Base-by-base conservation (phyloP, 2,797 vertebrate genomes). In the Miichthys miiuy region DNA sequence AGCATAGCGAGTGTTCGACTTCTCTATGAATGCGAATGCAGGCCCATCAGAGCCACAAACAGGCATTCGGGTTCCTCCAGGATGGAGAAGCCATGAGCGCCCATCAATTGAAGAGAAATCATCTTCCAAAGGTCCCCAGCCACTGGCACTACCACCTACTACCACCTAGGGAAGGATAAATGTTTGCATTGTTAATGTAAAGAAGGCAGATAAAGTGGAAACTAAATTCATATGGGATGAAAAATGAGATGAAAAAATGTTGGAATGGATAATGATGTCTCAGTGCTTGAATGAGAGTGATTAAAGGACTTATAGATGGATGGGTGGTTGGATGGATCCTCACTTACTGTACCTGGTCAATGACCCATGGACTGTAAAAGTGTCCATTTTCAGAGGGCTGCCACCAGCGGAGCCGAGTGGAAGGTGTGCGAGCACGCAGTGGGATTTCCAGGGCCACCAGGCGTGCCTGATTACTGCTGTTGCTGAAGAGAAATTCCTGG, bases 351-450 rank as follows among this genome's bases (percentile, higher is more conserved):
- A 99, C 98, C 96, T 99, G 98, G 91, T 99, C 98, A 2, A 99
- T 99, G 67, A 99, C 98, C 98, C 98, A 99, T n/a, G 98, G 98
- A 34, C 97, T 99, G 88, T 97, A 98, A 92, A 99, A 99, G 84
- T 99, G 97, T 25, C 98, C 98, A 0, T 96, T 97, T 60, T 98
- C 97, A 0, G 98, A 99, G 0, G 98, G 98, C 3, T 99, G 98
- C 98, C 98, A 99, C 98, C 98, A 99, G 82, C 97, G 97, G 20
- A 99, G 94, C 5, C 97, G 96, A 2, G 98, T 97, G 60, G 96
- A 96, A 18, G 93, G 20, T 0, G 97, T 97, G 3, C 97, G 97
- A 18, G 97, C 97, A 57, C 97, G 97, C 84, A 98, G 76, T 0
- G 98, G 98, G 79, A 99, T 96, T 88, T 99, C 97, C 84, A 99